Evolutionary conservation across 2,113 vertebrate genomes (phyloP), one percentile per base, ranked within the genome.

Genomic region (Menidia beryllina): DNA sequence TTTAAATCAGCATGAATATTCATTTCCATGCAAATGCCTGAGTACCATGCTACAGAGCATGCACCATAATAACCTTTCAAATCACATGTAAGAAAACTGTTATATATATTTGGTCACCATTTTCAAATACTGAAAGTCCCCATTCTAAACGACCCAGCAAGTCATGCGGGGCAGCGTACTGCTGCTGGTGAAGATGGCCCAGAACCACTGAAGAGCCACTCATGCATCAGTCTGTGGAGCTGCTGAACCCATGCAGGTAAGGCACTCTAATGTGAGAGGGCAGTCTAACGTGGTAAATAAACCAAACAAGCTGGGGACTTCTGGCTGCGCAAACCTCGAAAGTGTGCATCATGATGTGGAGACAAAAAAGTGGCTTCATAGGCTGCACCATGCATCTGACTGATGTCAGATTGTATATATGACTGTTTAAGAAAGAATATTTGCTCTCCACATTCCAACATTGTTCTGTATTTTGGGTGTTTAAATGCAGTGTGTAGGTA

Each of bases 201-300:
- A 39, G 58, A 64, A 20, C 64, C 36, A 49, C 25, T 47, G 41
- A 52, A 61, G 24, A 58, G 27, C 13, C 63, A 3, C 69, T 63
- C 83, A 85, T 85, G 83, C 87, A 85, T 38, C 60, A 27, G 24
- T 58, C n/a, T 69, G 36, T 54, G 45, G 19, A 45, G 69, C 72
- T 60, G 52, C 56, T 56, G 41, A 67, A 69, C 71, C 21, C 83
- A 85, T 84, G 85, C 85, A 77, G 51, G 61, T 43, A 58, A 38
- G 50, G 54, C 47, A 63, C 12, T 27, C 41, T 20, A 49, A 34
- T 50, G 21, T 21, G 14, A 56, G 36, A n/a, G 51, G 36, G 47
- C 12, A 14, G 5, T 51, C 36, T 76, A 39, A 30, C 55, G 13
- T 20, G 51, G 57, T 13, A 41, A 49, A 43, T n/a, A n/a, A n/a